These are phyloP conservation scores for Sebastes vulpes DNA, from an alignment of 2,797 vertebrate species.

Conservation along the genomic window DNA sequence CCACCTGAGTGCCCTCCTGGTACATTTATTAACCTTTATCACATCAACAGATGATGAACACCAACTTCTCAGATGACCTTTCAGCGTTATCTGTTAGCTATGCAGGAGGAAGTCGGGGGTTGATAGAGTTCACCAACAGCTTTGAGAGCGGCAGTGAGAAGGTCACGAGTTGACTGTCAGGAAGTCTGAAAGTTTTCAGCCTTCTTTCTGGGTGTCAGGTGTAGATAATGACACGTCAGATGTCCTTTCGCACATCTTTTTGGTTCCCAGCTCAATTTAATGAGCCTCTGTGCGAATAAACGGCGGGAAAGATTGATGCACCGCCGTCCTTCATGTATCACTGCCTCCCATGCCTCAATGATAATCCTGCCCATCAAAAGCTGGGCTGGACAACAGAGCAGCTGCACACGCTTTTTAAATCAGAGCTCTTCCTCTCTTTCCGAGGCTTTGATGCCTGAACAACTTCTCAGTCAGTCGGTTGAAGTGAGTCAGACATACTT, in stretches of 20 bases:
- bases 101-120: slow-evolving; percentile 18
- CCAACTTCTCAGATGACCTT: slow-evolving; percentile 63
- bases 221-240: slow-evolving; percentile 9
- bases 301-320: slow-evolving; percentile 31
- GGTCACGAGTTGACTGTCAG: slow-evolving; percentile 38
- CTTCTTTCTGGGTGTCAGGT: neutral
- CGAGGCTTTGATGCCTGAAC: slow-evolving; percentile 45
- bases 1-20: slow-evolving; percentile 18
- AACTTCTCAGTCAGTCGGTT: slow-evolving; percentile 26
- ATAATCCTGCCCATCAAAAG: slow-evolving; percentile 63
- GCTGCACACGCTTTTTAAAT: slow-evolving; percentile 25
- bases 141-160: slow-evolving; percentile 23
- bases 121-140: slow-evolving; percentile 1
- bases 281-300: slow-evolving; percentile 20
- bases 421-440: neutral
- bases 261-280: slow-evolving; percentile 10
- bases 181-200: slow-evolving; percentile 25
- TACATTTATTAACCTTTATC: slow-evolving; percentile 75
- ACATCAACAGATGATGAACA: slow-evolving; percentile 54
- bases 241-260: neutral
- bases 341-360: slow-evolving; percentile 44
- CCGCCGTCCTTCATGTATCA: slow-evolving; percentile 55
- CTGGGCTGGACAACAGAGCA: slow-evolving; percentile 43
- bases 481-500: slow-evolving; percentile 20
- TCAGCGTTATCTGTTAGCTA: slow-evolving; percentile 25